phyloP scores from a whole-genome alignment of 2,888 invertebrate genomes.

The Encarsia formosa region DNA sequence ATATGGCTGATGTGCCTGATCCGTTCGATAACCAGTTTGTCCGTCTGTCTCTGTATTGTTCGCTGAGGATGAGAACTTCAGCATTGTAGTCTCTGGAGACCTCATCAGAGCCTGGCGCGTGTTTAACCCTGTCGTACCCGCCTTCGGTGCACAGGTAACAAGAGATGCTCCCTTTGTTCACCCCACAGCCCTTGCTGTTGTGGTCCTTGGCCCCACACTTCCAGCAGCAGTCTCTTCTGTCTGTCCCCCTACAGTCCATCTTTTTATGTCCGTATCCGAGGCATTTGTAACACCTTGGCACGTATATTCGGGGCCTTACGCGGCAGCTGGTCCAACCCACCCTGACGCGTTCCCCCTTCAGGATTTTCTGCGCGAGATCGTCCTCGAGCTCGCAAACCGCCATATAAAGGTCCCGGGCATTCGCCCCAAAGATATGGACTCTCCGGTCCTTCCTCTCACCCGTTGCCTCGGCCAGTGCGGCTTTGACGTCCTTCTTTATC shows the following conservation, averaged over 20 bases:
- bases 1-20: neutral
- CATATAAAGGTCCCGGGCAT: neutral
- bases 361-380: too few species aligned
- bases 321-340: neutral
- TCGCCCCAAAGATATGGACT: neutral
- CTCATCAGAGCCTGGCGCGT: neutral
- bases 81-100: neutral
- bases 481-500: neutral
- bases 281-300: neutral
- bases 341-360: too few species aligned
- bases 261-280: too few species aligned
- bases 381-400: neutral
- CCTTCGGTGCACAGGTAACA: neutral
- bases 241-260: too few species aligned
- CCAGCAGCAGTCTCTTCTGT: too few species aligned
- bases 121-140: too few species aligned
- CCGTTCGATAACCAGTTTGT: neutral
- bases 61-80: too few species aligned
- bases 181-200: too few species aligned
- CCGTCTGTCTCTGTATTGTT: too few species aligned
- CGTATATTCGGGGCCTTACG: too few species aligned
- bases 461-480: neutral
- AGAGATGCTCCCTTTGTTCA: too few species aligned
- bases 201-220: too few species aligned
- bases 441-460: neutral